Evolutionary conservation across 2,113 vertebrate genomes (phyloP).

Genomic region (Grallaria varia): DNA sequence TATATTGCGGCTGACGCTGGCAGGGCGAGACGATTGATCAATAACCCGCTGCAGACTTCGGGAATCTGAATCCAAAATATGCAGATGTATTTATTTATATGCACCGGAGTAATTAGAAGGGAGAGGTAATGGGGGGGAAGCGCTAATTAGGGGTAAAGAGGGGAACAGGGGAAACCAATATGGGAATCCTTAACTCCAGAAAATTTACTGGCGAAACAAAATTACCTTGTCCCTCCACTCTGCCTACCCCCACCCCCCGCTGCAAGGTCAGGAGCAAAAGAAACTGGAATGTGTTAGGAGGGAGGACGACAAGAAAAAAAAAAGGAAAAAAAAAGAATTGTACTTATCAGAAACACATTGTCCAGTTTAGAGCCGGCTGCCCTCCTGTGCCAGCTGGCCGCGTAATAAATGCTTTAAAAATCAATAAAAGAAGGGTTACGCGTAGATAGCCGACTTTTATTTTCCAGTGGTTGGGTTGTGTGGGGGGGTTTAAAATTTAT

Average conservation of each 20-base stretch:
- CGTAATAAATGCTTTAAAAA: constrained; percentile 23
- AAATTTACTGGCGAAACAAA: constrained; percentile 11
- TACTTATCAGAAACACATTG: constrained; percentile 78
- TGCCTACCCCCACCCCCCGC: not conserved
- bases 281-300: constrained; percentile 71
- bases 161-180: not conserved
- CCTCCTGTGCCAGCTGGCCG: constrained; percentile 39
- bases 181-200: not conserved
- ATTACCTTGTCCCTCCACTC: constrained; percentile 17
- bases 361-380: not conserved
- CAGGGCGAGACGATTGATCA: not conserved
- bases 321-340: not conserved
- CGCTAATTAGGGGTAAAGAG: not conserved
- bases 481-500: accelerated
- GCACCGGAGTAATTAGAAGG: not conserved
- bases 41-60: not conserved
- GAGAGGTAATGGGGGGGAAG: not conserved
- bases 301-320: constrained; percentile 12
- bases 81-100: constrained; percentile 40
- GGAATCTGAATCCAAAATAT: not conserved
- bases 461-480: not conserved
- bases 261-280: constrained; percentile 66
- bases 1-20: not conserved
- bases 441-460: not conserved
- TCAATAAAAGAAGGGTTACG: not conserved